Percentiles rank a stretch among this genome's conserved stretches.
Evolutionary conservation across 2,888 invertebrate species (phyloP).

Genomic region (Brachyptera risi): DNA sequence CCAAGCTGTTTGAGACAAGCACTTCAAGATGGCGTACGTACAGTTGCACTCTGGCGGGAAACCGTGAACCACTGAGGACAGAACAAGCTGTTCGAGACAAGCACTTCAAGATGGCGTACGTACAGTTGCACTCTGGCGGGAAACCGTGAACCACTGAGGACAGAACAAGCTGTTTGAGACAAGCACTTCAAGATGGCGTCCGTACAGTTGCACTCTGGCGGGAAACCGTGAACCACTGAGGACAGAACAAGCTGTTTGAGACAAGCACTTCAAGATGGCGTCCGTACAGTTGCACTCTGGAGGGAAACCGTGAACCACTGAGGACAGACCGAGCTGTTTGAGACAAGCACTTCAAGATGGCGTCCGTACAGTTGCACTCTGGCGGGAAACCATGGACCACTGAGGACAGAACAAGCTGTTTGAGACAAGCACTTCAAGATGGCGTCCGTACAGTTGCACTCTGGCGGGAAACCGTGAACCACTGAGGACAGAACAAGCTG

Average conservation of each 20-base stretch:
- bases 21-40: slow-evolving; percentile 36
- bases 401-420: too few species aligned
- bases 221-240: slow-evolving; percentile 37
- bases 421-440: too few species aligned
- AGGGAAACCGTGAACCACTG: slow-evolving; percentile 37
- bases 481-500: too few species aligned
- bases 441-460: slow-evolving; percentile 37
- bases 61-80: slow-evolving; percentile 36
- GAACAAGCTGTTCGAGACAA: too few species aligned
- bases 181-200: slow-evolving; percentile 37
- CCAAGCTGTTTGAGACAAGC: too few species aligned
- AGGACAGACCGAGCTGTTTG: too few species aligned
- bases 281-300: slow-evolving; percentile 36
- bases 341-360: slow-evolving; percentile 36
- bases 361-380: slow-evolving; percentile 36
- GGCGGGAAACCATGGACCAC: slow-evolving; percentile 36
- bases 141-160: slow-evolving; percentile 36
- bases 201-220: slow-evolving; percentile 35
- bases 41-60: slow-evolving; percentile 36
- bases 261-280: slow-evolving; percentile 35
- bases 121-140: slow-evolving; percentile 36
- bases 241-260: too few species aligned
- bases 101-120: slow-evolving; percentile 36
- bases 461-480: slow-evolving; percentile 33
- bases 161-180: too few species aligned